Conservation (phyloP, 2,113 vertebrate genomes). For the Hyaena hyaena region DNA sequence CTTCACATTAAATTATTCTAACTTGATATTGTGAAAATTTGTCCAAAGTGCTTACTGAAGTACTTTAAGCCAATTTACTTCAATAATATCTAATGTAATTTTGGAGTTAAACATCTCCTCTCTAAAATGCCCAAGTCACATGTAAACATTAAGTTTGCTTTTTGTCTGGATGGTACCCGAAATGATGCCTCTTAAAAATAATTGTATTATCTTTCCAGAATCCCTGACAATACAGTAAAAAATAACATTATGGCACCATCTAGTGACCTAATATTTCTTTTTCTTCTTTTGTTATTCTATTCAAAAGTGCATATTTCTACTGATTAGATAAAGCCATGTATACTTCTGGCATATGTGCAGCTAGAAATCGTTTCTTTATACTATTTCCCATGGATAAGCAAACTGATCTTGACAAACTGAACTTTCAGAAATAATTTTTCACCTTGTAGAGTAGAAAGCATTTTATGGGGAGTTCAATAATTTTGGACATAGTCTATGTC, state of each 20-base stretch:
- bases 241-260: constrained; percentile 86
- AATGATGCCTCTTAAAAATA: background rate
- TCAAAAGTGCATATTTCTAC: background rate
- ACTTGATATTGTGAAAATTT: background rate
- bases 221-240: constrained; percentile 72
- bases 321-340: background rate
- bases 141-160: constrained; percentile 9
- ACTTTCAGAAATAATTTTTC: constrained; percentile 17
- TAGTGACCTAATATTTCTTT: constrained; percentile 84
- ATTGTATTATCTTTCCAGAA: background rate
- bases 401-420: background rate
- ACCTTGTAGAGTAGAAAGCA: background rate
- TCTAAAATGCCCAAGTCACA: background rate
- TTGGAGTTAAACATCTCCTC: background rate
- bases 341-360: background rate
- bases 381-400: background rate
- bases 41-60: background rate
- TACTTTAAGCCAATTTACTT: background rate
- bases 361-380: background rate
- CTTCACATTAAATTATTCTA: background rate
- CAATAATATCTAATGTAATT: background rate
- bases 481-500: background rate
- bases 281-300: background rate
- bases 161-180: background rate
- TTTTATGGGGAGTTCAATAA: background rate